phyloP scores from a whole-genome alignment of 1,140 invertebrate species.

The Drosophila repleta region DNA sequence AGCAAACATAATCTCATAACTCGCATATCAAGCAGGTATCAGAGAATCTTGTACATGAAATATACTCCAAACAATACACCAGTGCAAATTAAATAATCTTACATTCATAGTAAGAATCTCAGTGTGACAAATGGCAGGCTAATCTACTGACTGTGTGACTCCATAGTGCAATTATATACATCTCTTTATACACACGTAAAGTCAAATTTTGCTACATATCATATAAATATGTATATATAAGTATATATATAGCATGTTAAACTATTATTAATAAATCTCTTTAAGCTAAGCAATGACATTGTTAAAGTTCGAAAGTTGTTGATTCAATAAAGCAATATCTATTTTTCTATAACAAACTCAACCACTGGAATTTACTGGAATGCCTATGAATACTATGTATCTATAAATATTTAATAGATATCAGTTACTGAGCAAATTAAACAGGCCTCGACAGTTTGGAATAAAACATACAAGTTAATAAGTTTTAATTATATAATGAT shows the following conservation, averaged over 20 bases:
- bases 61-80: conserved; percentile 10
- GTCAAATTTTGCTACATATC: conserved; percentile 15
- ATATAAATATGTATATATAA: neutral
- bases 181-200: neutral
- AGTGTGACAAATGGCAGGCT: neutral
- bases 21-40: conserved; percentile 4
- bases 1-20: conserved; percentile 17
- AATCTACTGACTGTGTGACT: neutral
- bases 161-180: conserved; percentile 13
- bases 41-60: neutral
- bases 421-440: neutral
- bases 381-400: conserved; percentile 2
- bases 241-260: neutral
- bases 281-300: conserved; percentile 31
- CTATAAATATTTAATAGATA: conserved; percentile 1
- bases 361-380: neutral
- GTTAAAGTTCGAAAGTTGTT: conserved; percentile 33
- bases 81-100: conserved; percentile 6
- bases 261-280: neutral
- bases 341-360: conserved; percentile 28
- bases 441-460: too few relatives aligned
- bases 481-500: neutral
- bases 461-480: neutral
- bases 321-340: conserved; percentile 42
- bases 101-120: conserved; percentile 1